Base-by-base conservation (phyloP, 2,797 vertebrate species). In the Sebastes reedi region DNA sequence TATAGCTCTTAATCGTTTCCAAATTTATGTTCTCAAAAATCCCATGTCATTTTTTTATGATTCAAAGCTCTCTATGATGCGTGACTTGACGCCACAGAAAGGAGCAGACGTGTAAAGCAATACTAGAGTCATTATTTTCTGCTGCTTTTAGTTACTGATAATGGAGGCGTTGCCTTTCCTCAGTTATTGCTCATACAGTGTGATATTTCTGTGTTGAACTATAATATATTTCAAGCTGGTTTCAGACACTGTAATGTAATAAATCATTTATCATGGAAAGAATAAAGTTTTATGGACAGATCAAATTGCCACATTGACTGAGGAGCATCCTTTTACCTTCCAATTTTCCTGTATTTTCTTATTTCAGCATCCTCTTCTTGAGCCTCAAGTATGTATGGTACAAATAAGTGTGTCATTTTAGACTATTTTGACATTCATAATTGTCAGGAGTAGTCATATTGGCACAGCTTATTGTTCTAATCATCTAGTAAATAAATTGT, bases 281-380 rank as follows among this genome's bases (percentile, higher is more conserved):
- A 91, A 91, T 91, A 92, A 93, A 94, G 83, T 87, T 88, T 84
- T 90, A 89, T 88, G 59, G 64, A 89, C 29, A 39, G 46, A 82
- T 76, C n/a, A 69, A 70, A 60, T 30, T 24, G 16, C 25, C 29
- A 39, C 13, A 34, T 6, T n/a, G 56, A 52, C 55, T 52, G 61
- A 65, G 2, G 3, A 39, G 3, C 4, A 22, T 72, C 16, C 1
- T 46, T 67, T 67, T 27, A 75, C 5, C 5, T 30, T 72, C 5
- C 8, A 22, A 29, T 50, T 12, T 30, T 22, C 18, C 29, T 25
- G 3, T 29, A 5, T 20, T 27, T 52, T 65, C 14, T 22, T 24
- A 59, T 39, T 61, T 55, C 22, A 8, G 4, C 10, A 3, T 52
- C 20, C 14, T 24, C 1, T 20, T 27, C 6, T 30, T 50, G 14